phyloP scores from a whole-genome alignment of 2,113 vertebrate species.

The Antechinus flavipes region DNA sequence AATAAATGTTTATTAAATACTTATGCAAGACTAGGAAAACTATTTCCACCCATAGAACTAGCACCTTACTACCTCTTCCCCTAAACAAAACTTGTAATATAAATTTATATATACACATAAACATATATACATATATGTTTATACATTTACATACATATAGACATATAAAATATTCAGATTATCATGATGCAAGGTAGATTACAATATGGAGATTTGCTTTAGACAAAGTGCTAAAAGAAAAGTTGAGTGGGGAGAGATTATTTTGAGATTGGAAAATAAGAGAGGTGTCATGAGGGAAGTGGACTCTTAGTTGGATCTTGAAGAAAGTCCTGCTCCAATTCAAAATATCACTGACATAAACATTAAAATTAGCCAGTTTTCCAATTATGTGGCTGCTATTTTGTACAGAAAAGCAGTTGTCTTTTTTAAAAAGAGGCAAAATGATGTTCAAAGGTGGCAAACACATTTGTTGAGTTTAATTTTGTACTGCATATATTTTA shows the following conservation, averaged over 20 bases:
- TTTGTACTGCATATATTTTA: slow-evolving; percentile 17
- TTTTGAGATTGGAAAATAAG: background rate
- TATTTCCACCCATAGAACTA: background rate
- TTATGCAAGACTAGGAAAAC: background rate
- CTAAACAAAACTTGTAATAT: background rate
- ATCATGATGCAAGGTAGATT: background rate
- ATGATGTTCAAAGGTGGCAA: background rate
- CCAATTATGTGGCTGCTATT: background rate
- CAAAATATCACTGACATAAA: background rate
- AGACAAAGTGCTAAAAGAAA: background rate
- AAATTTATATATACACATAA: no score
- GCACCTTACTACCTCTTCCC: background rate
- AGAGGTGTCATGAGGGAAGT: background rate
- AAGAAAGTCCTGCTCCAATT: background rate
- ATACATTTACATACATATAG: no score
- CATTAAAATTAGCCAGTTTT: background rate
- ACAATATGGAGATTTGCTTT: background rate
- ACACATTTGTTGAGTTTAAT: slow-evolving; percentile 4
- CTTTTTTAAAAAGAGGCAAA: slow-evolving; percentile 25
- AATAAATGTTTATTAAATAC: background rate
- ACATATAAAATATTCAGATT: background rate
- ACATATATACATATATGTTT: no score
- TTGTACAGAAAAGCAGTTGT: background rate
- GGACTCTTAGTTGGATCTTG: background rate
- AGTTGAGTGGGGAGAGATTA: background rate